These are phyloP conservation scores for Ganaspis sp. DNA, from an alignment of 1,140 invertebrate genomes.

Conservation along the genomic window DNA sequence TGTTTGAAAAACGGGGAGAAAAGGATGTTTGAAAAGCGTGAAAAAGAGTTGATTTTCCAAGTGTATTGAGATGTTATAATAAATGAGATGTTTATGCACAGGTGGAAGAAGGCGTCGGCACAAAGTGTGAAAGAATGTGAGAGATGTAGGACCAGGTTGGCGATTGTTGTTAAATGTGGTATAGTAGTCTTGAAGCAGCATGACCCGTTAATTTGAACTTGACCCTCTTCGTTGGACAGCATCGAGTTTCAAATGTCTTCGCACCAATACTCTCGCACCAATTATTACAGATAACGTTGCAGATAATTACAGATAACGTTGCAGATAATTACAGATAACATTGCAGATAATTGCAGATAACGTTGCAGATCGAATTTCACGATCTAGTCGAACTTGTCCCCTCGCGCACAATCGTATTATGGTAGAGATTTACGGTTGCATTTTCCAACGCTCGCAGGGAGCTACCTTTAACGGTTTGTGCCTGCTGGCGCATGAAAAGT, in stretches of 20 bases:
- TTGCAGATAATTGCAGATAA: constrained; percentile 44
- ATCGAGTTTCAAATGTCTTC: constrained; percentile 25
- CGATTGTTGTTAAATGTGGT: constrained; percentile 72
- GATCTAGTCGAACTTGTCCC: constrained; percentile 58
- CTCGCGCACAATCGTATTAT: constrained; percentile 30
- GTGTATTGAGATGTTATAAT: too few relatives aligned
- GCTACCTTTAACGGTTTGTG: constrained; percentile 71
- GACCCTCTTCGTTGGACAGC: constrained; percentile 4
- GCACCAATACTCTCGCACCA: constrained; percentile 46
- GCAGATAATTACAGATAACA: constrained; percentile 43
- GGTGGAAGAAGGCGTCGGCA: constrained; percentile 54
- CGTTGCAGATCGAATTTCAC: constrained; percentile 36
- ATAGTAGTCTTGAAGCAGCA: constrained; percentile 70
- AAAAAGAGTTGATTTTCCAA: constrained; percentile 23
- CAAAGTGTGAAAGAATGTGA: constrained; percentile 49
- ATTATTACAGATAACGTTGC: constrained; percentile 47
- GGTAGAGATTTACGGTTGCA: constrained; percentile 6
- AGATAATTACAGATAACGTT: constrained; percentile 47
- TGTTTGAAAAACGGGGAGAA: too few relatives aligned
- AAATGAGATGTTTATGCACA: too few relatives aligned
- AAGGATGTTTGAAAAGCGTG: constrained; percentile 1
- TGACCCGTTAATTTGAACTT: constrained; percentile 71
- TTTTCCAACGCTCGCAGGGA: constrained; percentile 38
- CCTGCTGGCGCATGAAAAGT: constrained; percentile 62
- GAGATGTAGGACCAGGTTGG: constrained; percentile 56